A percentile compares a stretch with the other conserved stretches of the same genome.
Evolutionary conservation across 2,888 invertebrate species (phyloP).

Genomic region (Zygogramma bicolorata): DNA sequence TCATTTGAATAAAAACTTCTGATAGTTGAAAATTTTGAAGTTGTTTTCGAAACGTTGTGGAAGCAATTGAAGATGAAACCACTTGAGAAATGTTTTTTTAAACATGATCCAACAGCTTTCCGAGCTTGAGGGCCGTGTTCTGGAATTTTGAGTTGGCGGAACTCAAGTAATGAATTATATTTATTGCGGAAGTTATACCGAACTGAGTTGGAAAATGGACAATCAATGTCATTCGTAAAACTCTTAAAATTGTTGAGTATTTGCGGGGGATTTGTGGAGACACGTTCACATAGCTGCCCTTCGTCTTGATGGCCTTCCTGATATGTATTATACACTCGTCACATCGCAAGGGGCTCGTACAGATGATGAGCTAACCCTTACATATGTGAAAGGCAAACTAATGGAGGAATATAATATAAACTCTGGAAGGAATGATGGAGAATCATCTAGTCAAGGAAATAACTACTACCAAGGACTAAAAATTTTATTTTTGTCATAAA

Average conservation of each 20-base stretch:
- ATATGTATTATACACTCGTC: conserved; percentile 12
- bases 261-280: conserved; percentile 5
- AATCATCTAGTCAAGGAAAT: not conserved
- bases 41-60: too few relatives aligned
- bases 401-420: conserved; percentile 19
- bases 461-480: not conserved
- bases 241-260: not conserved
- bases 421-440: not conserved
- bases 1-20: too few relatives aligned
- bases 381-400: conserved; percentile 15
- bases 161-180: not conserved
- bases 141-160: not conserved
- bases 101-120: too few relatives aligned
- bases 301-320: conserved; percentile 2
- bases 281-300: conserved; percentile 8
- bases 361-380: conserved; percentile 8
- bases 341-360: conserved; percentile 20
- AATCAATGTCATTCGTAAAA: not conserved
- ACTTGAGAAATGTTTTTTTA: too few relatives aligned
- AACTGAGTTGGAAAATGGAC: not conserved
- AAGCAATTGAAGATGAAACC: too few relatives aligned
- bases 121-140: too few relatives aligned
- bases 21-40: too few relatives aligned
- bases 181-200: not conserved
- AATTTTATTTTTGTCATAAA: not conserved